These are phyloP conservation scores for Rhingia campestris DNA, from an alignment of 2,888 invertebrate species.

Conservation along the genomic window DNA sequence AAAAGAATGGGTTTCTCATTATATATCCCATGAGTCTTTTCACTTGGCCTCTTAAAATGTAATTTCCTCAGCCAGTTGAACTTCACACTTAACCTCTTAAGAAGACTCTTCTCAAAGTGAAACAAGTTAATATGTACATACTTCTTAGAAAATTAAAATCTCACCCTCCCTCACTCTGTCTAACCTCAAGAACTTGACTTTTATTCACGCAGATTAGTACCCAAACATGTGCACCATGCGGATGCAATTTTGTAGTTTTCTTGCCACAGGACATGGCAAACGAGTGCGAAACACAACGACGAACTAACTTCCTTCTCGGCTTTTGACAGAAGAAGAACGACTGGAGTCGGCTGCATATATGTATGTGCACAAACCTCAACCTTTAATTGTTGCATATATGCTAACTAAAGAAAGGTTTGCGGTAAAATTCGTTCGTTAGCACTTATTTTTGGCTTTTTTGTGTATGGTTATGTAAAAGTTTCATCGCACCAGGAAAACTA, in stretches of 20 bases:
- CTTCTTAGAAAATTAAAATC: slow-evolving; percentile 1
- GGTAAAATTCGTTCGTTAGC: slow-evolving; percentile 60
- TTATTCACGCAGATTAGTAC: slow-evolving; percentile 35
- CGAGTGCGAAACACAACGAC: slow-evolving; percentile 5
- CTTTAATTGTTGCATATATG: slow-evolving; percentile 61
- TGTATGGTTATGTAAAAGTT: slow-evolving; percentile 45
- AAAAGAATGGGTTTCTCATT: slow-evolving; percentile 1
- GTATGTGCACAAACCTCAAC: slow-evolving; percentile 40
- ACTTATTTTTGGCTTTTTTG: slow-evolving; percentile 28
- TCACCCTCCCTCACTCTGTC: background rate
- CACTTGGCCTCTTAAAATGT: slow-evolving; percentile 10
- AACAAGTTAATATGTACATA: slow-evolving; percentile 22
- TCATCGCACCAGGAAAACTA: slow-evolving; percentile 38
- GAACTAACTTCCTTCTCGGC: slow-evolving; percentile 7
- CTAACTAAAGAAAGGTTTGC: slow-evolving; percentile 40
- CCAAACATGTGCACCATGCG: slow-evolving; percentile 13
- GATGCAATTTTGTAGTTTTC: slow-evolving; percentile 26
- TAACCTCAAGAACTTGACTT: slow-evolving; percentile 10
- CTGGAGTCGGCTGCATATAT: background rate
- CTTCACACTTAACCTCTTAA: slow-evolving; percentile 29
- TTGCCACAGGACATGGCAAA: slow-evolving; percentile 17
- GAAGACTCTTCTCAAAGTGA: background rate
- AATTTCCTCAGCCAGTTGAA: slow-evolving; percentile 32
- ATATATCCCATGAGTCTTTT: background rate
- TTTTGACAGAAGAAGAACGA: slow-evolving; percentile 7